Evolutionary conservation across 1,140 invertebrate genomes (phyloP), one percentile per base, ranked within the genome.

Genomic region (Papilio helenus): DNA sequence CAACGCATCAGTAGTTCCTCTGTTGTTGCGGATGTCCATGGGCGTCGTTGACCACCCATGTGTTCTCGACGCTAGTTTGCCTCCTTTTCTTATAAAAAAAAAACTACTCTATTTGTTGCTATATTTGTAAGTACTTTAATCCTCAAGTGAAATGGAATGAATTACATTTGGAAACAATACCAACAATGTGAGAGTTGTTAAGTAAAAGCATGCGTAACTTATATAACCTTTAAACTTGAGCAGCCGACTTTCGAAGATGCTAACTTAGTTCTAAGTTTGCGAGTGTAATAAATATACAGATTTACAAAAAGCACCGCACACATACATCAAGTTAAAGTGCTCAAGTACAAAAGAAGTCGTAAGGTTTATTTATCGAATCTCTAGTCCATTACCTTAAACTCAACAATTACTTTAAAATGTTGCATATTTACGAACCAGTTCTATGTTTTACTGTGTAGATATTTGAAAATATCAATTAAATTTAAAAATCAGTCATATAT

Each of bases 211-310:
- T 68, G 23, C 61, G 61, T 72, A 72, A 72, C 1, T 42, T 44
- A 72, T 68, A 34, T 42, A 72, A 72, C 39, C 16, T 72, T 72
- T 72, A 72, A 72, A 39, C 71, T 68, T 29, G 71, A 44, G 23
- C 12, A 49, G 39, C 9, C 72, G 26, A 74, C 44, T 74, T 74
- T 74, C 20, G 14, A 73, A 73, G 39, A 74, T 74, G 44, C 61
- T 68, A 74, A 74, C 72, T 74, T 51, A 51, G 72, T 74, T 74
- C 14, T 44, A 74, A 74, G 44, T 74, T 74, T 26, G 39, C 44
- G n/a, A 74, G 20, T 51, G 44, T 49, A 46, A 74, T 74, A 74
- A 74, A 74, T 74, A 74, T n/a, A 74, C 44, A 74, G 72, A 74
- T 74, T 74, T 74, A 49, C 72, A 46, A 74, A 51, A 74, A 46